Conservation (phyloP, 2,888 invertebrate genomes). For the Allophyes oxyacanthae region DNA sequence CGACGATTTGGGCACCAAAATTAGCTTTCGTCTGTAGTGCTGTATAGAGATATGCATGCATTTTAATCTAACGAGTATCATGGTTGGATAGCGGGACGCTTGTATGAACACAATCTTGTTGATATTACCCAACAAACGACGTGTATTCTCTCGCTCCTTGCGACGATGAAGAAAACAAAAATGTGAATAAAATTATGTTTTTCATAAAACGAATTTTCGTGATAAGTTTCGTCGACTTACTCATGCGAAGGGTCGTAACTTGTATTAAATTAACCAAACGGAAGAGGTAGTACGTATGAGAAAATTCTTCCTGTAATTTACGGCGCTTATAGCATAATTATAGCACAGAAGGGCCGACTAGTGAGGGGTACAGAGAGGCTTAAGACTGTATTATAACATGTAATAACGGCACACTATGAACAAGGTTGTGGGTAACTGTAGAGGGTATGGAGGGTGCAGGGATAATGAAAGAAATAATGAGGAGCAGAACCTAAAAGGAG, state of each 20-base stretch:
- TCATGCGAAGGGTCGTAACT: constrained; percentile 36
- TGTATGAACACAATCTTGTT: constrained; percentile 39
- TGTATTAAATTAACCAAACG: constrained; percentile 51
- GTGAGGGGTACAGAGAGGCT: constrained; percentile 50
- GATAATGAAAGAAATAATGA: constrained; percentile 65
- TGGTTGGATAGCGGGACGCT: constrained; percentile 23
- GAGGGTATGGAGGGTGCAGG: constrained; percentile 32
- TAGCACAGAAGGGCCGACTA: constrained; percentile 51
- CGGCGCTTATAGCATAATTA: constrained; percentile 56
- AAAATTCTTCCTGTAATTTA: constrained; percentile 63
- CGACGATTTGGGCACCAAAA: constrained; percentile 51
- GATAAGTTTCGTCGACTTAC: constrained; percentile 37
- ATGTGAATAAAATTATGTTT: constrained; percentile 45
- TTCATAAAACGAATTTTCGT: constrained; percentile 46
- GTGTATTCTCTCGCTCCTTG: constrained; percentile 20
- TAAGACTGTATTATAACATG: constrained; percentile 53
- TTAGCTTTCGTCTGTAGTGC: constrained; percentile 52
- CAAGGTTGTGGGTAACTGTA: constrained; percentile 27
- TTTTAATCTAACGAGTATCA: constrained; percentile 56
- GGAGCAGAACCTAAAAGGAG: constrained; percentile 50
- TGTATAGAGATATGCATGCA: constrained; percentile 35
- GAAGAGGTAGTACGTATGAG: constrained; percentile 56
- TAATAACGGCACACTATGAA: constrained; percentile 53
- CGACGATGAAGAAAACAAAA: constrained; percentile 39
- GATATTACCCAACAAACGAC: constrained; percentile 42